Evolutionary conservation across 2,797 vertebrate species (phyloP).

Genomic region (Poeciliopsis paucimaculata): DNA sequence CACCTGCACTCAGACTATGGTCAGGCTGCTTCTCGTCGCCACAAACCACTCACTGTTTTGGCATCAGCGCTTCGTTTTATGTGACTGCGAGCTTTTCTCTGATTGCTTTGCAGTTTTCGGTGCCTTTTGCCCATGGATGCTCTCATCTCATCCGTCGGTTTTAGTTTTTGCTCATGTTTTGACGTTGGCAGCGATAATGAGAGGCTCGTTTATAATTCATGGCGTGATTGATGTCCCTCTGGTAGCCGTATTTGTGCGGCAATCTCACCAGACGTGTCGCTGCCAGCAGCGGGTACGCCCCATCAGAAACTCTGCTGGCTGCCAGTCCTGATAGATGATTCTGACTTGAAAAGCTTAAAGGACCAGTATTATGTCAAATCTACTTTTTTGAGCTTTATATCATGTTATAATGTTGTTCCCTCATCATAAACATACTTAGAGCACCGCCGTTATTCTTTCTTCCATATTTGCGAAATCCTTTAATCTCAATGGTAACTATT

Average conservation of each 20-base stretch:
- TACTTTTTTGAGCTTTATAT: no score
- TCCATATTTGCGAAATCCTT: no score
- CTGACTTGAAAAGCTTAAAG: slow-evolving; percentile 28
- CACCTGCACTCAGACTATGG: slow-evolving; percentile 41
- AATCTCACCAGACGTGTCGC: slow-evolving; percentile 49
- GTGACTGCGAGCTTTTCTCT: slow-evolving; percentile 26
- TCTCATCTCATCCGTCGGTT: slow-evolving; percentile 48
- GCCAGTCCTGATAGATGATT: slow-evolving; percentile 7
- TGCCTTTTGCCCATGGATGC: slow-evolving; percentile 44
- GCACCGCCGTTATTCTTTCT: no score
- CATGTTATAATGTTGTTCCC: no score
- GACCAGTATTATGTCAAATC: background rate
- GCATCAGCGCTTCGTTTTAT: slow-evolving; percentile 26
- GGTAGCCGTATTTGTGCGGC: slow-evolving; percentile 57
- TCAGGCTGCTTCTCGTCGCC: slow-evolving; percentile 29
- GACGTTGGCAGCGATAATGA: slow-evolving; percentile 55
- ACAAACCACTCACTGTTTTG: slow-evolving; percentile 42
- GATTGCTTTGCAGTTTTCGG: slow-evolving; percentile 22
- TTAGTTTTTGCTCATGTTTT: slow-evolving; percentile 43
- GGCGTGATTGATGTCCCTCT: slow-evolving; percentile 63
- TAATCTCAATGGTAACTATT: no score
- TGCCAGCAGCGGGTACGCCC: slow-evolving; percentile 34
- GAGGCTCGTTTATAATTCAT: slow-evolving; percentile 69
- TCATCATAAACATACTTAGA: no score
- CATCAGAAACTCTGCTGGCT: slow-evolving; percentile 49